Percentiles rank a stretch among this genome's conserved stretches.
phyloP scores from a whole-genome alignment of 1,140 invertebrate genomes.

The Papilio polytes region DNA sequence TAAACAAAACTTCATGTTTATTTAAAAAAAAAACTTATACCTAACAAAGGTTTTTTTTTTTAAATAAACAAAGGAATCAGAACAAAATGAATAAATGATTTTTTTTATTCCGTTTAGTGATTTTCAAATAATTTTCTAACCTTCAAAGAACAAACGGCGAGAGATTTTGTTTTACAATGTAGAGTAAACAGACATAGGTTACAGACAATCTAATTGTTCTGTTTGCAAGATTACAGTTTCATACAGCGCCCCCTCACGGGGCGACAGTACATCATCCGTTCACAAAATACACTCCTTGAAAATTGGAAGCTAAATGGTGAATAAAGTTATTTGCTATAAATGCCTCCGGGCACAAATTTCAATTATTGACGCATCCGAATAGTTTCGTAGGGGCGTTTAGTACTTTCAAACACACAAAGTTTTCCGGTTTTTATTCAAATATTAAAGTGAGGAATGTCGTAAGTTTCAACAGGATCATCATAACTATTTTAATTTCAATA shows the following conservation, averaged over 20 bases:
- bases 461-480: not conserved
- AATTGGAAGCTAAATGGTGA: constrained; percentile 81
- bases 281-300: constrained; percentile 63
- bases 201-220: constrained; percentile 18
- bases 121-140: not conserved
- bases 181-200: not conserved
- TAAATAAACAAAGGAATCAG: too few species aligned
- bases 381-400: constrained; percentile 70
- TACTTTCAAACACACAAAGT: constrained; percentile 55
- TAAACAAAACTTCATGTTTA: constrained; percentile 34
- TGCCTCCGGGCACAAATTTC: constrained; percentile 83
- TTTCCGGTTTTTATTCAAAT: not conserved
- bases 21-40: too few species aligned
- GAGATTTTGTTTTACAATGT: not conserved
- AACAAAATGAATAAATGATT: too few species aligned
- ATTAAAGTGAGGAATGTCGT: not conserved
- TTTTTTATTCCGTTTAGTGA: not conserved
- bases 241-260: not conserved
- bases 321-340: constrained; percentile 83
- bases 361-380: constrained; percentile 83
- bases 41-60: too few species aligned
- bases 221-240: constrained; percentile 5
- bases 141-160: not conserved
- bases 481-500: too few species aligned
- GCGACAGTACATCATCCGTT: constrained; percentile 42